These are phyloP conservation scores for Plumapathes pennacea DNA, from an alignment of 92 coral and sea anemone species.

Conservation along the genomic window DNA sequence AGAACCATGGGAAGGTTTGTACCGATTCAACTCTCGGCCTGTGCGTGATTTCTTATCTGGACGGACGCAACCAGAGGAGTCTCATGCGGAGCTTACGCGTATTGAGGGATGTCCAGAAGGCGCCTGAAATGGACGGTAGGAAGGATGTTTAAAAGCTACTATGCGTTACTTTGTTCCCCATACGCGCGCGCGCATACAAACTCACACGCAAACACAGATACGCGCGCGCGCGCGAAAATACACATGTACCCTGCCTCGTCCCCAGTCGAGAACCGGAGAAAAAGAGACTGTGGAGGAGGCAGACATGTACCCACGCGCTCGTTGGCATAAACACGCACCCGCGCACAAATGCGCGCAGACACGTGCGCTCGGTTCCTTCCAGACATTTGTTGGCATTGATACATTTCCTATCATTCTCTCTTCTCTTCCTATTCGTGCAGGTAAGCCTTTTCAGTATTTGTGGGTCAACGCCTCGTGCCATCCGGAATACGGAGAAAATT, in stretches of 20 bases:
- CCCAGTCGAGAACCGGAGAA: too few relatives aligned
- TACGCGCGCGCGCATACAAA: too few relatives aligned
- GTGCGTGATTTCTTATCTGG: conserved; percentile 75
- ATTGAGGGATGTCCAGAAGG: conserved; percentile 47
- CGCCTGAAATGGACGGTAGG: conserved; percentile 50
- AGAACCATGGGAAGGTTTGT: conserved; percentile 69
- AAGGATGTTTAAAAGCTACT: neutral
- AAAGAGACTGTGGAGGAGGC: too few relatives aligned
- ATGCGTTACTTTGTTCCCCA: too few relatives aligned
- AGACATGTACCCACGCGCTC: too few relatives aligned
- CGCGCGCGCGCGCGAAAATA: too few relatives aligned
- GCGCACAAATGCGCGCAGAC: too few relatives aligned
- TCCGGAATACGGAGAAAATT: conserved; percentile 83
- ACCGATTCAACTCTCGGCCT: conserved; percentile 60
- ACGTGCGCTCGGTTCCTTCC: too few relatives aligned
- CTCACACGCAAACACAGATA: too few relatives aligned
- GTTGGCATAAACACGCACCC: too few relatives aligned
- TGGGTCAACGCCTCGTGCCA: conserved; percentile 91
- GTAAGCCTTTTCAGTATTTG: conserved; percentile 66
- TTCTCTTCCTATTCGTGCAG: conserved; percentile 20
- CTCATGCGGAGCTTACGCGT: conserved; percentile 24
- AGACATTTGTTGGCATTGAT: too few relatives aligned
- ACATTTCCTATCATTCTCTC: neutral
- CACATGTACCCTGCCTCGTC: too few relatives aligned
- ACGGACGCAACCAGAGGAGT: conserved; percentile 43